Percentiles rank a stretch among this genome's conserved stretches.
These are phyloP conservation scores for Cephalotes varians DNA, from an alignment of 2,888 invertebrate genomes.

Conservation along the genomic window DNA sequence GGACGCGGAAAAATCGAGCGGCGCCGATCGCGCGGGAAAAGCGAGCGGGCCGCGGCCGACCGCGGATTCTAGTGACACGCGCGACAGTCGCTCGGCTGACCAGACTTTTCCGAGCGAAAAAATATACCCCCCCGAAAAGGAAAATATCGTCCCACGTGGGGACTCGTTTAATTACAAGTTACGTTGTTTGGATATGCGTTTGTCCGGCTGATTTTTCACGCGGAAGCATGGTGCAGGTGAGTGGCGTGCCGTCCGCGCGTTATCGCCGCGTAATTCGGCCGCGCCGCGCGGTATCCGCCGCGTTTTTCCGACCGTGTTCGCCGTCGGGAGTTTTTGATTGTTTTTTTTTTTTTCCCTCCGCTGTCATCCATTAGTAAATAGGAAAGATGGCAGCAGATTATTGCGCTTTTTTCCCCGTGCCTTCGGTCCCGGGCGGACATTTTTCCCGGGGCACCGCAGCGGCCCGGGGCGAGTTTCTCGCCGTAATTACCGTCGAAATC, in stretches of 20 bases:
- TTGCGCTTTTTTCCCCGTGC: constrained; percentile 84
- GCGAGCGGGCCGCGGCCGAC: no score
- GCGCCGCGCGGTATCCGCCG: constrained; percentile 59
- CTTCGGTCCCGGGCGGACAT: constrained; percentile 81
- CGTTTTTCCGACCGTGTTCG: constrained; percentile 78
- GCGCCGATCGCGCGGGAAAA: no score
- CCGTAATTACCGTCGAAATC: constrained; percentile 25
- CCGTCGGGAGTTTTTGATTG: constrained; percentile 84
- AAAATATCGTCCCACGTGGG: constrained; percentile 86
- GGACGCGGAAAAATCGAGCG: background rate
- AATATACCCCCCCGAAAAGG: constrained; percentile 84
- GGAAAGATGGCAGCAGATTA: constrained; percentile 86
- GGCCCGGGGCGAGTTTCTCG: constrained; percentile 2
- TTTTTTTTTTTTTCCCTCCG: constrained; percentile 80
- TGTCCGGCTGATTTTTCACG: constrained; percentile 84
- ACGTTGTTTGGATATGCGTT: constrained; percentile 85
- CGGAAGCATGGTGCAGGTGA: constrained; percentile 85
- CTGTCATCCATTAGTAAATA: constrained; percentile 86
- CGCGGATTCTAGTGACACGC: background rate
- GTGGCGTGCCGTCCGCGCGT: constrained; percentile 77
- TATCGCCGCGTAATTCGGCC: constrained; percentile 56
- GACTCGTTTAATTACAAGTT: constrained; percentile 85
- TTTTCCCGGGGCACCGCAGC: constrained; percentile 75
- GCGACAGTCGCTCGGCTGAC: constrained; percentile 79
- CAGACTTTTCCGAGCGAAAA: constrained; percentile 84